Evolutionary conservation across 1,140 invertebrate genomes (phyloP), one percentile per base, ranked within the genome.

Genomic region (Colletes gigas): DNA sequence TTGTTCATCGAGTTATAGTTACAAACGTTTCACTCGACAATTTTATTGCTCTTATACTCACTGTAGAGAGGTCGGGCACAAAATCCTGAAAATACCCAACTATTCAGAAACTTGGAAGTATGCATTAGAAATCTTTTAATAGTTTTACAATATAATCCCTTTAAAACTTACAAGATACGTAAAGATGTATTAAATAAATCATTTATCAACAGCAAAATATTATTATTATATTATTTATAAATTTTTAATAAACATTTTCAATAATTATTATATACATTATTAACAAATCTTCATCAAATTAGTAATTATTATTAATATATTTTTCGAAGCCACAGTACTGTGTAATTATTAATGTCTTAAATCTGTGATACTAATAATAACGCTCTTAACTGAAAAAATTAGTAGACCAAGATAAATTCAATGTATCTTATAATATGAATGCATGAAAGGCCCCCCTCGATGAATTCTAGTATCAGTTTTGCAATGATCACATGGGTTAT

Each of bases 1-100:
- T 86, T 76, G 69, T 88, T 88, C 82, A 88, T 89, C 83, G 82
- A 89, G 85, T 90, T 90, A 90, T 89, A 83, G 89, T 90, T 83
- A 86, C 90, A 93, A 92, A 91, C 87, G 88, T 88, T 92, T 88
- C 93, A 93, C 92, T 93, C 92, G 88, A 89, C 88, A 93, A 89
- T 90, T 79, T 89, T 80, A 78, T 83, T 91, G 83, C 78, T 86
- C 86, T 90, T 88, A 93, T 94, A 94, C 94, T 94, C 93, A 94
- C 94, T 93, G 94, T 94, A 87, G 91, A 89, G 88, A 94, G 89
- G 89, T 93, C 93, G 90, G 93, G 92, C 90, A 92, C 92, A 94
- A 94, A 92, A 90, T 94, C 94, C 94, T 94, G 94, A 93, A 94
- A 94, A 93, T 89, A 93, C 89, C 88, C 91, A 93, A 92, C 90